A percentile compares a stretch with the other conserved stretches of the same genome.
phyloP scores from a whole-genome alignment of 2,113 vertebrate species.

The Procavia capensis region DNA sequence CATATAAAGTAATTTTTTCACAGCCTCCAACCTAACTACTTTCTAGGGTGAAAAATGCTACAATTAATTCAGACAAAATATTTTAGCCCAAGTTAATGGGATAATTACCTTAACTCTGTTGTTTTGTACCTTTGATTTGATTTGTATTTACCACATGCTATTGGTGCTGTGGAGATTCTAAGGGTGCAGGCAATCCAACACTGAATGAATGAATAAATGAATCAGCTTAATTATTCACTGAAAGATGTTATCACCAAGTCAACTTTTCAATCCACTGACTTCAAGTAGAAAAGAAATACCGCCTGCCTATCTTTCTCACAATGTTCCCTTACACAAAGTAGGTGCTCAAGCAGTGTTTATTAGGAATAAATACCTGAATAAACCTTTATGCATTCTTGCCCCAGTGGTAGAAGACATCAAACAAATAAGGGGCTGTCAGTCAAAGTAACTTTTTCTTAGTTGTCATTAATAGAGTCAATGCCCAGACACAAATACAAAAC shows the following conservation, averaged over 20 bases:
- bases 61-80: not conserved
- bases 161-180: not conserved
- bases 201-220: not conserved
- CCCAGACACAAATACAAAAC: not conserved
- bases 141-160: not conserved
- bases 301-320: not conserved
- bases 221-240: not conserved
- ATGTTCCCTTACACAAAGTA: not conserved
- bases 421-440: not conserved
- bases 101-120: not conserved
- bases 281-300: not conserved
- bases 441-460: not conserved
- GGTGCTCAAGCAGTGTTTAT: not conserved
- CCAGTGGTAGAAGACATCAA: not conserved
- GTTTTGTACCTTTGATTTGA: constrained; percentile 29
- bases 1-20: not conserved
- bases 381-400: no score
- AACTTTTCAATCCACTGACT: not conserved
- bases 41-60: not conserved
- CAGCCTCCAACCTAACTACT: not conserved
- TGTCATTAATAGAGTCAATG: not conserved
- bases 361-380: not conserved
- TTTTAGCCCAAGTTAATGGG: constrained; percentile 1
- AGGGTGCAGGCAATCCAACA: not conserved
- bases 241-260: not conserved